A percentile compares a stretch with the other conserved stretches of the same genome.
Evolutionary conservation across 2,113 vertebrate species (phyloP).

Genomic region (Archilochus colubris): DNA sequence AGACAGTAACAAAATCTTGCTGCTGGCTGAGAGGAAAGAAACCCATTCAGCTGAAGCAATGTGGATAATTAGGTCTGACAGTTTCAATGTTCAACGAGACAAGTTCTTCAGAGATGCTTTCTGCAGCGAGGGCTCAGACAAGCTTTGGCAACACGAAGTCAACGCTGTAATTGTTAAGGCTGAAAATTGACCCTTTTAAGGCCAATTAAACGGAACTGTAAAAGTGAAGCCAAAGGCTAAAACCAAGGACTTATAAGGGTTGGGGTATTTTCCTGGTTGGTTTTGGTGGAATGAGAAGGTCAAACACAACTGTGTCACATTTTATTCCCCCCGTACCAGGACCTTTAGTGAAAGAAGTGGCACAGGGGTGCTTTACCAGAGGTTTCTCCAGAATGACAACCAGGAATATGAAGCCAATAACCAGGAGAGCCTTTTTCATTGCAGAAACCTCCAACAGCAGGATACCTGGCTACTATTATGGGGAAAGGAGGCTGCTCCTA

Average conservation of each 20-base stretch:
- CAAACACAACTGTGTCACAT: not conserved
- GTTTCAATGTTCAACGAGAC: conserved; percentile 58
- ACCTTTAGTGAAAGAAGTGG: not conserved
- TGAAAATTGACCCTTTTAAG: conserved; percentile 49
- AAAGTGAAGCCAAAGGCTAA: conserved; percentile 1
- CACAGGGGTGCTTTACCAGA: not conserved
- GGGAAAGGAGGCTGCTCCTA: not conserved
- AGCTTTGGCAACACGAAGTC: conserved; percentile 26
- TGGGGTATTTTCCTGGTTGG: not conserved
- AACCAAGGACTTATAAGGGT: not conserved
- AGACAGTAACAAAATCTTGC: conserved; percentile 48
- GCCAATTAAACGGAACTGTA: not conserved
- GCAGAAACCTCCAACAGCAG: not conserved
- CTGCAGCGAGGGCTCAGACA: conserved; percentile 17
- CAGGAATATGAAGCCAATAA: not conserved
- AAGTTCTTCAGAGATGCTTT: conserved; percentile 37
- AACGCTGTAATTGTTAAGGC: not conserved
- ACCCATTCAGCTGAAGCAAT: conserved; percentile 53
- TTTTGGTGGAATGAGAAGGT: not conserved
- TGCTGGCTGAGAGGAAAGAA: conserved; percentile 41
- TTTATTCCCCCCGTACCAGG: not conserved
- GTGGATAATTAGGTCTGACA: conserved; percentile 56
- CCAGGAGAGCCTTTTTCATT: not conserved
- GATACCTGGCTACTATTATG: accelerated
- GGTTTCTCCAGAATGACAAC: not conserved